phyloP scores from a whole-genome alignment of 2,113 vertebrate species.

The Zosterops pallidus region DNA sequence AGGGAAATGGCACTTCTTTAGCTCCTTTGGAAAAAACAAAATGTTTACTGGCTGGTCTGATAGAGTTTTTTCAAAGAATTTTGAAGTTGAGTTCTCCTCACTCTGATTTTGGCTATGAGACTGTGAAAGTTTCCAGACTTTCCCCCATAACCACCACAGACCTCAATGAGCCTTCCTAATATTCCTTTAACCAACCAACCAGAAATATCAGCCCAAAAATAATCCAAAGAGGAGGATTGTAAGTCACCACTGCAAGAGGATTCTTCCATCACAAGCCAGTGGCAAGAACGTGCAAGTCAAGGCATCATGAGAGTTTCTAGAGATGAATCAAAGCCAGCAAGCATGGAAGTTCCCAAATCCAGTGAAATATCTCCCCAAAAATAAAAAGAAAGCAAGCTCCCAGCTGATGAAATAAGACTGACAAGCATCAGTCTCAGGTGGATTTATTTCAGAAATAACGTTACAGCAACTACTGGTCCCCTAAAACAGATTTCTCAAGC shows the following conservation, averaged over 20 bases:
- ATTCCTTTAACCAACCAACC: neutral
- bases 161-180: neutral
- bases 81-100: accelerated
- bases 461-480: neutral
- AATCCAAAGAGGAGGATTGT: neutral
- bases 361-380: neutral
- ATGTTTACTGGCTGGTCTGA: neutral
- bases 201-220: neutral
- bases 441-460: neutral
- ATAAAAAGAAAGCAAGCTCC: neutral
- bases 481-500: neutral
- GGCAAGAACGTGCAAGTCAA: neutral
- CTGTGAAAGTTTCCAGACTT: neutral
- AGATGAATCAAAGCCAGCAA: neutral
- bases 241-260: neutral
- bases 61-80: neutral
- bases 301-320: accelerated
- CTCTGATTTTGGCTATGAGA: neutral
- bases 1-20: neutral
- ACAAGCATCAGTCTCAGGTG: neutral
- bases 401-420: neutral
- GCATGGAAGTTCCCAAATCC: neutral
- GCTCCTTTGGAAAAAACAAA: neutral
- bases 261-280: neutral
- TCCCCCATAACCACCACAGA: neutral